A percentile compares a stretch with the other conserved stretches of the same genome.
These are phyloP conservation scores for Sarcophaga bullata DNA, from an alignment of 1,140 invertebrate species.

Conservation along the genomic window DNA sequence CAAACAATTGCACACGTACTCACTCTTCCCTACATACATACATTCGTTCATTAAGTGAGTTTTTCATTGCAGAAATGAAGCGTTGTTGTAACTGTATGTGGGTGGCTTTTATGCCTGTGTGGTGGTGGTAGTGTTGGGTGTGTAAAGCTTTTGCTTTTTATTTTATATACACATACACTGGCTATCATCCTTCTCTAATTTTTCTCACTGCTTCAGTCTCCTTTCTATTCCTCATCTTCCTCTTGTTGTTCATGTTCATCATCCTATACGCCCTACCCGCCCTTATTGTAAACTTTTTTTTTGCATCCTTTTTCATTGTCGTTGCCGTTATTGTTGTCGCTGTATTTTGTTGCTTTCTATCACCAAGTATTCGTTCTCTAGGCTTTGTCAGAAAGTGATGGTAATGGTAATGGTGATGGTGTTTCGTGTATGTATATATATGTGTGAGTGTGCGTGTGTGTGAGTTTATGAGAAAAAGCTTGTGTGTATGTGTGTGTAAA, in stretches of 20 bases:
- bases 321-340: too few species aligned
- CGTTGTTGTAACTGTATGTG: too few species aligned
- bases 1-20: too few species aligned
- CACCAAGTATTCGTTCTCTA: too few species aligned
- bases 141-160: background rate
- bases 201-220: too few species aligned
- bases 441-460: background rate
- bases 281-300: slow-evolving; percentile 14
- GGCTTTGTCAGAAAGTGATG: too few species aligned
- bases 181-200: background rate
- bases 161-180: background rate
- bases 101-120: background rate
- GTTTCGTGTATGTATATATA: background rate
- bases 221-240: background rate
- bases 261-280: background rate
- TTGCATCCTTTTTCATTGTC: background rate
- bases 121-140: background rate
- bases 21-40: too few species aligned
- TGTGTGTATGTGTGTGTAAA: background rate
- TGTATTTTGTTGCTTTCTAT: too few species aligned
- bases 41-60: background rate
- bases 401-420: too few species aligned
- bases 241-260: background rate
- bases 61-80: background rate
- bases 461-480: too few species aligned